phyloP scores from a whole-genome alignment of 2,888 invertebrate species.

The Leptopilina drosophilae region DNA sequence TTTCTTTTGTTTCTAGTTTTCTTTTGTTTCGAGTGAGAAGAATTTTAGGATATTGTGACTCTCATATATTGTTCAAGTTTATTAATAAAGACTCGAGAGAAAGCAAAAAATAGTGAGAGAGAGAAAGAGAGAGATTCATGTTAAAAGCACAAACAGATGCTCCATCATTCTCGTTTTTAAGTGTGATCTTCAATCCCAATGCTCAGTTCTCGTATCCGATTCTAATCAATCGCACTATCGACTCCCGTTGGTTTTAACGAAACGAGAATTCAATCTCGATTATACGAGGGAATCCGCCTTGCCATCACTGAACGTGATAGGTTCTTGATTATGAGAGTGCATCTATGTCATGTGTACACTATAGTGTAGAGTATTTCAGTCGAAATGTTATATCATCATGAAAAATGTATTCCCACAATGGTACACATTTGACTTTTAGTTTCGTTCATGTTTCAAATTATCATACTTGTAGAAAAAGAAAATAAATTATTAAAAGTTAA shows the following conservation, averaged over 20 bases:
- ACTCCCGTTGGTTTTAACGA: slow-evolving; percentile 26
- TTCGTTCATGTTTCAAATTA: not conserved
- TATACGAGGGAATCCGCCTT: slow-evolving; percentile 34
- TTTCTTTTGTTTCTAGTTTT: not conserved
- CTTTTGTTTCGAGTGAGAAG: not conserved
- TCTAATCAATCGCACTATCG: slow-evolving; percentile 36
- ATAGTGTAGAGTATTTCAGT: not conserved
- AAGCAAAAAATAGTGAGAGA: too few species aligned
- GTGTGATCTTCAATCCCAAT: slow-evolving; percentile 1
- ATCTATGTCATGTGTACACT: slow-evolving; percentile 34
- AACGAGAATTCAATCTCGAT: slow-evolving; percentile 36
- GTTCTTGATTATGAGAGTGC: slow-evolving; percentile 39
- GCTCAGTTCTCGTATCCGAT: slow-evolving; percentile 14
- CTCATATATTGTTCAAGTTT: not conserved
- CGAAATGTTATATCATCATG: slow-evolving; percentile 25
- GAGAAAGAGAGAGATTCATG: too few species aligned
- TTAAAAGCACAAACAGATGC: not conserved
- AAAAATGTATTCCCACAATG: slow-evolving; percentile 3
- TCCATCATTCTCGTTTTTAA: not conserved
- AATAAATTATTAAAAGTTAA: too few species aligned
- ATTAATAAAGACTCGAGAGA: not conserved
- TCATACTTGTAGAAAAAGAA: too few species aligned
- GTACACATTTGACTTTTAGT: slow-evolving; percentile 8
- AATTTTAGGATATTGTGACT: not conserved
- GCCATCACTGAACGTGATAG: slow-evolving; percentile 33